A percentile compares a stretch with the other conserved stretches of the same genome.
phyloP scores from a whole-genome alignment of 2,888 invertebrate species.

The Tridacna gigas region DNA sequence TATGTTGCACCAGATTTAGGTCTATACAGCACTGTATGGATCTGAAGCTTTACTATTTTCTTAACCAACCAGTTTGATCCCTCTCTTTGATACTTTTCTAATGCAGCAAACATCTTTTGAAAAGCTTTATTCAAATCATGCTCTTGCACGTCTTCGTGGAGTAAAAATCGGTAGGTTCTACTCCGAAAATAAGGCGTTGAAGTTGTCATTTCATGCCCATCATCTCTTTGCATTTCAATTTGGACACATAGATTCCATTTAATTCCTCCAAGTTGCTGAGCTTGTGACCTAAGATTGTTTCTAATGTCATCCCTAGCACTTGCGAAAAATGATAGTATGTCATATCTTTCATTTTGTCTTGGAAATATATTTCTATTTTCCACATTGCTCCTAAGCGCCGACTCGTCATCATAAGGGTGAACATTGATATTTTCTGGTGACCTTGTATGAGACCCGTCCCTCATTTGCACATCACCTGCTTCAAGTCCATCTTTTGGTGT shows the following conservation, averaged over 20 bases:
- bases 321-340: slow-evolving; percentile 42
- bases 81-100: slow-evolving; percentile 50
- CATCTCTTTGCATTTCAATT: slow-evolving; percentile 55
- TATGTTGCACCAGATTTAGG: slow-evolving; percentile 50
- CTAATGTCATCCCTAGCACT: slow-evolving; percentile 16
- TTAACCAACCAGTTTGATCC: slow-evolving; percentile 52
- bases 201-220: slow-evolving; percentile 26
- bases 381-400: slow-evolving; percentile 20
- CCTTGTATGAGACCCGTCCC: neutral
- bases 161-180: slow-evolving; percentile 24
- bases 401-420: slow-evolving; percentile 13
- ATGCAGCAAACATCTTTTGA: slow-evolving; percentile 47
- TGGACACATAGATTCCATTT: slow-evolving; percentile 57
- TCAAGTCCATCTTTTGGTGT: neutral
- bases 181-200: slow-evolving; percentile 39
- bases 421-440: neutral
- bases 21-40: slow-evolving; percentile 44
- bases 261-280: slow-evolving; percentile 29
- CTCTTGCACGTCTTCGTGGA: slow-evolving; percentile 18
- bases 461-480: neutral
- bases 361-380: slow-evolving; percentile 35
- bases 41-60: slow-evolving; percentile 45
- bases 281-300: neutral
- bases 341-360: slow-evolving; percentile 35
- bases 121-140: slow-evolving; percentile 45